These are phyloP conservation scores for Pelagia noctiluca DNA, from an alignment of 30 jellyfish, hydroid and myxozoan genomes.

Conservation along the genomic window DNA sequence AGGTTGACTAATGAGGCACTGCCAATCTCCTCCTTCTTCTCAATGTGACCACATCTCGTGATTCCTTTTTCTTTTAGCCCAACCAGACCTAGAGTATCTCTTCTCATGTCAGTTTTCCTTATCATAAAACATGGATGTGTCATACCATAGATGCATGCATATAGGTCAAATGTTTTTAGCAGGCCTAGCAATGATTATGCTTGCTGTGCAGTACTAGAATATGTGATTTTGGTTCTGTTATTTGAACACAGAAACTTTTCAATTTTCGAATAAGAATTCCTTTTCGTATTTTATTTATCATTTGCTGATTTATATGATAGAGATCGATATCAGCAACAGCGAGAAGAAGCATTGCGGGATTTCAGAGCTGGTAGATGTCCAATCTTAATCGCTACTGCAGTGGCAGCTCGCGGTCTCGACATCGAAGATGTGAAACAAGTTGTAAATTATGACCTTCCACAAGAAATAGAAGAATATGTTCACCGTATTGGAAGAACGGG, in stretches of 20 bases:
- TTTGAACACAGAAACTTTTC: background rate
- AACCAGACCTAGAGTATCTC: too few species aligned
- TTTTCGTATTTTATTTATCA: background rate
- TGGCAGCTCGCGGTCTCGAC: constrained; percentile 99
- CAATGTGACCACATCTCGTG: too few species aligned
- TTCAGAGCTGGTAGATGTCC: constrained; percentile 91
- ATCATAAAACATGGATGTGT: too few species aligned
- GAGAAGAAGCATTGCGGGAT: constrained; percentile 97
- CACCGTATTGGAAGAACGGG: constrained; percentile 99
- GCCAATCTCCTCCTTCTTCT: too few species aligned
- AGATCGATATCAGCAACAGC: constrained; percentile 98
- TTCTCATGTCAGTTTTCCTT: too few species aligned
- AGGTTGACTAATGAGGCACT: too few species aligned
- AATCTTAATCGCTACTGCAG: constrained; percentile 97
- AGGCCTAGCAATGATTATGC: too few species aligned
- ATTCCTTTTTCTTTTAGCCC: too few species aligned
- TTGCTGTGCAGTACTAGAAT: too few species aligned
- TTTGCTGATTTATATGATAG: constrained; percentile 43
- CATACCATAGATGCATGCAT: too few species aligned
- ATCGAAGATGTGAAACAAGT: constrained; percentile 97
- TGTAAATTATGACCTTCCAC: constrained; percentile 95
- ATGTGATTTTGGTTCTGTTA: background rate
- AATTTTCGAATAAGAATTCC: background rate
- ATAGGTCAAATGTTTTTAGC: too few species aligned
- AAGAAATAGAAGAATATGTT: constrained; percentile 93